A percentile compares a stretch with the other conserved stretches of the same genome.
Evolutionary conservation across 1,140 invertebrate genomes (phyloP).

Genomic region (Planococcus citri): DNA sequence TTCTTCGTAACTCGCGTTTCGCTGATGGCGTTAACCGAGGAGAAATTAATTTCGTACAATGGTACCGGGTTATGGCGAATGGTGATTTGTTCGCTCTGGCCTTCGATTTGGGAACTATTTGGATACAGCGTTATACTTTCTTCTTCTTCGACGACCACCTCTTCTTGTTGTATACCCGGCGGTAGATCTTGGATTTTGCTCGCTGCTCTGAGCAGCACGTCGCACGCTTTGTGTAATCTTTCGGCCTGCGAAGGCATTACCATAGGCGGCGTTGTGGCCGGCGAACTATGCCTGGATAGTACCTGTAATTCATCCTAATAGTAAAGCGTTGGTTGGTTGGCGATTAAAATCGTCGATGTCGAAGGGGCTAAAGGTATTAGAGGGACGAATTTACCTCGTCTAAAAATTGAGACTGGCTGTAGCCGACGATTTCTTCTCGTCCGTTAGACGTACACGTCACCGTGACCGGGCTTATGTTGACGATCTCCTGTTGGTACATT

Average conservation of each 20-base stretch:
- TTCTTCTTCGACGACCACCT: constrained; percentile 4
- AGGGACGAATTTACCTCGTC: constrained; percentile 9
- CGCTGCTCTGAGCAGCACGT: background rate
- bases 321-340: no score
- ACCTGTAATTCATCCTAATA: background rate
- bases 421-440: constrained; percentile 9
- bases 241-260: background rate
- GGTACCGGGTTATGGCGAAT: constrained; percentile 14
- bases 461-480: constrained; percentile 6
- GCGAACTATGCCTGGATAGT: background rate
- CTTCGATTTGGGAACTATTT: background rate
- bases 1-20: constrained; percentile 8
- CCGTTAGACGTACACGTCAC: constrained; percentile 5
- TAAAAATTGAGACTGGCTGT: constrained; percentile 9
- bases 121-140: constrained; percentile 9
- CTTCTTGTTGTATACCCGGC: background rate
- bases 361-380: no score
- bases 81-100: constrained; percentile 12
- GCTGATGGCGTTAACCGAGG: background rate
- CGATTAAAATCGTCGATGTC: no score
- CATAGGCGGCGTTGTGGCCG: constrained; percentile 4
- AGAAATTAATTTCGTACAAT: constrained; percentile 11
- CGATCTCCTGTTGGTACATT: background rate
- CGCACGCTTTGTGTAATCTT: constrained; percentile 9
- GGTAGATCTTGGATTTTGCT: constrained; percentile 13